Conservation (phyloP, 2,888 invertebrate genomes). For the Mycalesis mineus region DNA sequence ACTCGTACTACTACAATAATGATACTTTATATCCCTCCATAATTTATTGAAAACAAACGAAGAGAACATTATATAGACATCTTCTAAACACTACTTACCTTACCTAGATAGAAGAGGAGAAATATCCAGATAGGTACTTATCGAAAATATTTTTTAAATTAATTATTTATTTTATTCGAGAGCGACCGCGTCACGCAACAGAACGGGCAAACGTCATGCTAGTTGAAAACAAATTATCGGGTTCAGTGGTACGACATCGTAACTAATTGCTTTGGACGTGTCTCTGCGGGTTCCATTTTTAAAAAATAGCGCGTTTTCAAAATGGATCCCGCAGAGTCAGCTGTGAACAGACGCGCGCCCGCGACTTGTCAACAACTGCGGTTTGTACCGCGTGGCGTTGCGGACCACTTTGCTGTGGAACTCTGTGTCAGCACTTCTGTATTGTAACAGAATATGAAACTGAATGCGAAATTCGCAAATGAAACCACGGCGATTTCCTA, state of each 20-base stretch:
- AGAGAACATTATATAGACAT: no score
- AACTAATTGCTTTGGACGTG: conserved; percentile 58
- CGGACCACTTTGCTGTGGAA: conserved; percentile 37
- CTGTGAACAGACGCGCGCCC: conserved; percentile 31
- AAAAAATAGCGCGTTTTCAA: conserved; percentile 38
- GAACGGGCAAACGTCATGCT: conserved; percentile 24
- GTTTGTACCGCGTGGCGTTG: conserved; percentile 27
- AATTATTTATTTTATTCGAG: not conserved
- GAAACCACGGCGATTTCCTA: no score
- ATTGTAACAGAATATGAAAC: no score
- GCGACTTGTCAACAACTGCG: conserved; percentile 30
- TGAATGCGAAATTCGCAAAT: no score
- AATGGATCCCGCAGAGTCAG: conserved; percentile 35
- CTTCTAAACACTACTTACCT: no score
- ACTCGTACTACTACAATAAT: no score
- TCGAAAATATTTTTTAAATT: not conserved
- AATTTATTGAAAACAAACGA: no score
- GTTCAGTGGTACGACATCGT: conserved; percentile 42
- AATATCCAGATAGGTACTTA: no score
- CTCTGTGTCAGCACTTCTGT: no score
- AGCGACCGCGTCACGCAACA: not conserved
- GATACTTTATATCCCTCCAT: no score
- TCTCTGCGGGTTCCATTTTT: conserved; percentile 39
- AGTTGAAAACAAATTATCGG: conserved; percentile 46
- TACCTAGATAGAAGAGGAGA: no score